Conservation (phyloP, 2,888 invertebrate genomes). For the Pheosia gnoma region DNA sequence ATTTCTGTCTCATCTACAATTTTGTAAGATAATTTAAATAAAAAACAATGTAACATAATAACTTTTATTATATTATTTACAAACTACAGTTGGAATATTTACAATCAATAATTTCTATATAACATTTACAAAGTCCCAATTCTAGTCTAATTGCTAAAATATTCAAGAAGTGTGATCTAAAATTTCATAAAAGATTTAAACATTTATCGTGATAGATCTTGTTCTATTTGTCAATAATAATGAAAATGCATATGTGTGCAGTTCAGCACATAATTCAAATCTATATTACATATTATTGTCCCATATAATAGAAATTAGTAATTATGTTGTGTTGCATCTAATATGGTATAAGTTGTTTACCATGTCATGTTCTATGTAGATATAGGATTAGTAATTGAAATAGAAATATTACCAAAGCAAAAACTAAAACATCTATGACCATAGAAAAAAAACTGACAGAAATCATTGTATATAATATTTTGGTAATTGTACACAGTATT, state of each 20-base stretch:
- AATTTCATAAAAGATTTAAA: no score
- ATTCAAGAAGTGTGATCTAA: background rate
- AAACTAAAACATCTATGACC: background rate
- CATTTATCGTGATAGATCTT: no score
- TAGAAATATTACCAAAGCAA: background rate
- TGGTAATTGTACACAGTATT: slow-evolving; percentile 27
- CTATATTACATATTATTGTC: no score
- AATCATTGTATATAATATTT: slow-evolving; percentile 9
- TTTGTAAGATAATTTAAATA: background rate
- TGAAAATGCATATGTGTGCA: no score
- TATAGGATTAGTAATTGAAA: background rate
- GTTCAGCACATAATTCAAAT: no score
- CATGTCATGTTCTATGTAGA: background rate
- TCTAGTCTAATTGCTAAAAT: background rate
- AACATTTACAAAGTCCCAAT: slow-evolving; percentile 21
- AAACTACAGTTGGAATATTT: slow-evolving; percentile 37
- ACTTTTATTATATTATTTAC: slow-evolving; percentile 19
- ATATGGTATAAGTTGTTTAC: no score
- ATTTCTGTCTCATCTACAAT: no score
- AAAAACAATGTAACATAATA: slow-evolving; percentile 9
- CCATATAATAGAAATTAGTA: no score
- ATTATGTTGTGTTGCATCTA: no score
- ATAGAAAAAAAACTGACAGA: slow-evolving; percentile 4
- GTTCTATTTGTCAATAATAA: no score
- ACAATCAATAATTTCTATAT: slow-evolving; percentile 31